Evolutionary conservation across 2,888 invertebrate species (phyloP).

Genomic region (Shargacucullia verbasci): DNA sequence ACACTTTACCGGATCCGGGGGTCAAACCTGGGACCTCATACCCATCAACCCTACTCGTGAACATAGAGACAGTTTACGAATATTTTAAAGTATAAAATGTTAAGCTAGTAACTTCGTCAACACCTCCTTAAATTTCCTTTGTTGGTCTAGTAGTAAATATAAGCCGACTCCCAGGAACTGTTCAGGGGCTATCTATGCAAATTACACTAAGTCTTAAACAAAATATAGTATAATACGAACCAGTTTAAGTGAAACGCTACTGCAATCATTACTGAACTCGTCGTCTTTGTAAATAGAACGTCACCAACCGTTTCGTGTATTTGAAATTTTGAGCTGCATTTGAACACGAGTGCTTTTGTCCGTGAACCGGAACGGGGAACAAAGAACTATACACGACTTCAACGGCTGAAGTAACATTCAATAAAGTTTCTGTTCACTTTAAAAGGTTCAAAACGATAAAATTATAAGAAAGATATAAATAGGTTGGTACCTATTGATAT

Average conservation of each 20-base stretch:
- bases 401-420: conserved; percentile 43
- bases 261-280: conserved; percentile 34
- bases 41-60: no score
- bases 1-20: no score
- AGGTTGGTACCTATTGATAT: neutral
- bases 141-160: conserved; percentile 49
- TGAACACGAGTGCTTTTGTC: conserved; percentile 71
- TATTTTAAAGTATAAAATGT: conserved; percentile 17
- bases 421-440: conserved; percentile 41
- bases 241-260: conserved; percentile 34
- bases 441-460: conserved; percentile 4
- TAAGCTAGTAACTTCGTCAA: conserved; percentile 34
- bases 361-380: conserved; percentile 58
- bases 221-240: conserved; percentile 34
- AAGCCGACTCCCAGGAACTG: conserved; percentile 43
- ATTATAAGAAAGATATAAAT: conserved; percentile 8
- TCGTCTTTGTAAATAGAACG: conserved; percentile 59
- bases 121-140: conserved; percentile 46
- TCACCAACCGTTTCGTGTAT: conserved; percentile 65
- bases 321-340: conserved; percentile 69
- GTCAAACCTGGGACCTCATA: no score
- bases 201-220: conserved; percentile 41
- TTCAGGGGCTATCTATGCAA: conserved; percentile 53
- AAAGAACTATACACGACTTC: conserved; percentile 56
- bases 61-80: no score